These are phyloP conservation scores for Beris chalybata DNA, from an alignment of 2,888 invertebrate genomes.

Conservation along the genomic window DNA sequence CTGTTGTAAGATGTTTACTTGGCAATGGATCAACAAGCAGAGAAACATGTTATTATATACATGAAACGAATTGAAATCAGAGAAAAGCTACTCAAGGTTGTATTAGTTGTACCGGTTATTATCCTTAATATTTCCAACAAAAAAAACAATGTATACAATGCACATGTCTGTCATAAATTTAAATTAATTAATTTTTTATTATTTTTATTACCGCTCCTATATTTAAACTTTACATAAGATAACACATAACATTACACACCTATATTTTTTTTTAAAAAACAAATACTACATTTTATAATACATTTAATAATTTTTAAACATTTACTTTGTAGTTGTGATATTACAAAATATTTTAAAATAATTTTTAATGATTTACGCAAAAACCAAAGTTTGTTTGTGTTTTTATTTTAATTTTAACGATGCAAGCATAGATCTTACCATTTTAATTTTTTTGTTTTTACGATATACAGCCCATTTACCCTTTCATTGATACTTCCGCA, in stretches of 20 bases:
- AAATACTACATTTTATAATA: slow-evolving; percentile 13
- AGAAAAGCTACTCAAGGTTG: slow-evolving; percentile 1
- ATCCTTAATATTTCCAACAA: slow-evolving; percentile 8
- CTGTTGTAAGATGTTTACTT: too few relatives aligned
- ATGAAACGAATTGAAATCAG: too few relatives aligned
- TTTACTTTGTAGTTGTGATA: slow-evolving; percentile 28
- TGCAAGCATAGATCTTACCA: background rate
- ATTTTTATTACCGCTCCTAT: background rate
- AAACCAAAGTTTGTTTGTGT: background rate
- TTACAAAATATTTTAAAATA: slow-evolving; percentile 29
- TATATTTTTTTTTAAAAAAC: slow-evolving; percentile 1
- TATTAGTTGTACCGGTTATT: slow-evolving; percentile 19
- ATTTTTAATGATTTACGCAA: slow-evolving; percentile 21
- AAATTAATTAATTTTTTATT: background rate
- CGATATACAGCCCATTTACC: too few relatives aligned
- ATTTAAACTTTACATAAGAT: background rate
- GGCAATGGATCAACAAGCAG: too few relatives aligned
- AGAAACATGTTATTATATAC: too few relatives aligned
- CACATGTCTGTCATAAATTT: slow-evolving; percentile 4
- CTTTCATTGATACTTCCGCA: too few relatives aligned
- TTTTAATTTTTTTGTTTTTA: background rate
- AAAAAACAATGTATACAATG: background rate
- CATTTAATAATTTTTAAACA: slow-evolving; percentile 11
- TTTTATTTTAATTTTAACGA: slow-evolving; percentile 17
- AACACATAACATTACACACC: background rate